Evolutionary conservation across 2,888 invertebrate genomes (phyloP).

Genomic region (Anagyrus pseudococci): DNA sequence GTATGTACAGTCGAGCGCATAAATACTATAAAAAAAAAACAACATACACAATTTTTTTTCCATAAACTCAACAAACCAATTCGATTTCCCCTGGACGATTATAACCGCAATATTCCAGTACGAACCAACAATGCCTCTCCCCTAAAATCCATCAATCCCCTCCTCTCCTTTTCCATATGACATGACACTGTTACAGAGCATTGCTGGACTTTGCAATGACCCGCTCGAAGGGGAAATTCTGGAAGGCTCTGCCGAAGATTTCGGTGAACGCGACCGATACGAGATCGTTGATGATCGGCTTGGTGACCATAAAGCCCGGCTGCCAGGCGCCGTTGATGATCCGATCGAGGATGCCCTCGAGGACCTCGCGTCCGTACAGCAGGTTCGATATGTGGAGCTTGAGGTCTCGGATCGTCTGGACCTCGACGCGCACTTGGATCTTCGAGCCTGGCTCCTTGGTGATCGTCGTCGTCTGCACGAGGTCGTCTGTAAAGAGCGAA

Average conservation of each 20-base stretch:
- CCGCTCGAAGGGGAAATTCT: constrained; percentile 74
- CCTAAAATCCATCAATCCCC: too few species aligned
- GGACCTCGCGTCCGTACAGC: constrained; percentile 70
- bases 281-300: constrained; percentile 81
- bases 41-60: background rate
- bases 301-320: constrained; percentile 77
- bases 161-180: too few species aligned
- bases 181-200: background rate
- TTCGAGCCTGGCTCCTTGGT: constrained; percentile 65
- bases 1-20: background rate
- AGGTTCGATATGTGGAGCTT: constrained; percentile 79
- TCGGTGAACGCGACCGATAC: constrained; percentile 85
- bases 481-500: constrained; percentile 56
- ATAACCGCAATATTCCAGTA: too few species aligned
- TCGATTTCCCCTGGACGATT: too few species aligned
- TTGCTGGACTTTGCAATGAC: constrained; percentile 63
- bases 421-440: constrained; percentile 73
- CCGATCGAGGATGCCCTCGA: constrained; percentile 75
- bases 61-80: background rate
- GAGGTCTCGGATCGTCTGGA: constrained; percentile 79
- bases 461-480: constrained; percentile 71
- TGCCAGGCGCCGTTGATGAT: constrained; percentile 84
- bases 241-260: constrained; percentile 79
- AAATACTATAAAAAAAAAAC: background rate
- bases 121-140: too few species aligned